Evolutionary conservation across 2,797 vertebrate species (phyloP), one percentile per base, ranked within the genome.

Genomic region (Crenuchus spilurus): DNA sequence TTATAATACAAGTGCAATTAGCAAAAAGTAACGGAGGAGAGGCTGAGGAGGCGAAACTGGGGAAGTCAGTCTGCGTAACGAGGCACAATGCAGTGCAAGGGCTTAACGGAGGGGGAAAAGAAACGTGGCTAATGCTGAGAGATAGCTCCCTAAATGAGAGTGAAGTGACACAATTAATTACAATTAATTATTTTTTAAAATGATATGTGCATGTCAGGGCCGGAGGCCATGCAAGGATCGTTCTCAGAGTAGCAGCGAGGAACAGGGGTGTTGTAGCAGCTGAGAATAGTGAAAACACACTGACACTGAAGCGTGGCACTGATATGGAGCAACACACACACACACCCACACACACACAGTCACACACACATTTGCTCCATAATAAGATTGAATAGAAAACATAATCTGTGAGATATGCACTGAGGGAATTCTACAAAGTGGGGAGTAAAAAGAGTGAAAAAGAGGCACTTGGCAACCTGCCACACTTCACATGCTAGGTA

Each of bases 131-230:
- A 74, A 74, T 77, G 54, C 82, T 57, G 81, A 84, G 82, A 80
- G 28, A 72, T 85, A 79, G 86, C 78, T 80, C 84, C 35, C 79
- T 88, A 89, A 90, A 88, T 86, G 85, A 87, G 89, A 88, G 84
- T 88, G 87, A 90, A 88, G 77, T 85, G 89, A 88, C 85, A 67
- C 76, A 70, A 78, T 79, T 91, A 91, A 92, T 89, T 88, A 71
- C 58, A 61, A n/a, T n/a, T n/a, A n/a, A n/a, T 35, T 11, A 30
- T 30, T 75, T 68, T 42, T 54, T 51, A 44, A n/a, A n/a, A n/a
- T 70, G 57, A 58, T 64, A 28, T 49, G 65, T 44, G 49, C 9
- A 33, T 64, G 58, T 70, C 26, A 57, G 37, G 77, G 58, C 77
- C 54, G 64, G 62, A 31, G 70, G 71, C 71, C 30, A 74, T 49